Base-by-base conservation (phyloP, 2,113 vertebrate genomes). In the Ophthalmolycus amberensis region DNA sequence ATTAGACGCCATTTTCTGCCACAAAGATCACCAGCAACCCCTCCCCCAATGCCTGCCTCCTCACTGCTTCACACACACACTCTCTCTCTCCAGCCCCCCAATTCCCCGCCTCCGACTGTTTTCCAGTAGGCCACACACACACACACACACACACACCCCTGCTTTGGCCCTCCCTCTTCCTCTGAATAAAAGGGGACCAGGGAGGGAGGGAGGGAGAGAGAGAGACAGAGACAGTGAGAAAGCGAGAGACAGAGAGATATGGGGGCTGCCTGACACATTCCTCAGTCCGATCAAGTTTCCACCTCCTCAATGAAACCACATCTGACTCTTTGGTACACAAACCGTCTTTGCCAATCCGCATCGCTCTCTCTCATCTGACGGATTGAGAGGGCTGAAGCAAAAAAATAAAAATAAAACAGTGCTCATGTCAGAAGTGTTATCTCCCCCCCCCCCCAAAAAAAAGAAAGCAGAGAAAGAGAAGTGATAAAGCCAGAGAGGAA, bases 1-100 rank as follows among this genome's bases (percentile, higher is more conserved):
- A 95, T 94, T 92, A 92, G 89, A 90, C 86, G 90, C 92, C 93
- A 94, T 94, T 94, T 94, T 94, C 87, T 92, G 89, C 93, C 85
- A 91, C 86, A 91, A 84, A 93, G 84, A 91, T 87, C 88, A 91
- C 90, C 1, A 75, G 63, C 15, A 18, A 87, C 73, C 89, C 89
- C 85, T 87, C 91, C 85, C 88, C 89, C 87, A 82, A 81, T 67
- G 40, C 71, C 71, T 18, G 56, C 64, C 73, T 83, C 89, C 88
- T 83, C 59, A 29, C 83, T 34, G 15, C 38, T 50, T 56, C 60
- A 59, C 27, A 80, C 76, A 75, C 66, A 59, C 25, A 77, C 32
- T 25, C 38, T 52, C 73, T 75, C 40, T 3, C 56, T 16, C 59
- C 40, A 32, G 32, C 32, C 37, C n/a, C 62, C 71, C 34, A 20